Base-by-base conservation (phyloP, 37 sponge, comb jelly and placozoan genomes). In the Corticium candelabrum region DNA sequence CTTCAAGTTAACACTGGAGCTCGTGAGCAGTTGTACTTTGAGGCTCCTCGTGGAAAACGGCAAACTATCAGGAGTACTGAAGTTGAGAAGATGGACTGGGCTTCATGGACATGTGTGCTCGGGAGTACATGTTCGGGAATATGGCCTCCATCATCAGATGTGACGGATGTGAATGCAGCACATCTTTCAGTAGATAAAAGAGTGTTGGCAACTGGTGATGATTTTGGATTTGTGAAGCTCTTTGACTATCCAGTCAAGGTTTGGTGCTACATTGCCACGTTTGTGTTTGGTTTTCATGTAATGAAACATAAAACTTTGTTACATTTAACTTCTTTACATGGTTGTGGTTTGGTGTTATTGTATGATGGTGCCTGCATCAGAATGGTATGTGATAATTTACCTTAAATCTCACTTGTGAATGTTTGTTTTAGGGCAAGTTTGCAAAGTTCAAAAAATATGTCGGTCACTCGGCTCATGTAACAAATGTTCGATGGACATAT, bases 391-490 rank as follows among this genome's bases (percentile, higher is more conserved):
- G n/a, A n/a, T n/a, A n/a, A n/a, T n/a, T n/a, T n/a, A n/a, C 21
- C 15, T 27, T 27, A 11, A 72, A 15, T 72, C 21, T 27, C 33
- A 72, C 36, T 50, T 50, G 62, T 50, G 21, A 11, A 11, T 50
- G 11, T 50, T 50, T 50, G 11, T 50, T 50, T 27, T 76, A 84
- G 86, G 90, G 82, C 62, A 94, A 89, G 77, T 84, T 89, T 83
- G 99, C 99, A 27, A 97, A 97, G 85, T 83, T 81, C 78, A 93
- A 89, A 77, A 86, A 90, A 70, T 97, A 94, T 76, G 89, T 89
- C 68, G 99, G 99, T 34, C 99, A 97, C 77, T 94, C 95, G 29
- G 92, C 99, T 73, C 99, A 97, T 82, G 99, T 97, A 77, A 97
- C 99, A 30, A 94, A 91, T 76, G 95, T 97, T 11, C 39, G 94